phyloP scores from a whole-genome alignment of 2,113 vertebrate species.

The Cephalopholis sonnerati region DNA sequence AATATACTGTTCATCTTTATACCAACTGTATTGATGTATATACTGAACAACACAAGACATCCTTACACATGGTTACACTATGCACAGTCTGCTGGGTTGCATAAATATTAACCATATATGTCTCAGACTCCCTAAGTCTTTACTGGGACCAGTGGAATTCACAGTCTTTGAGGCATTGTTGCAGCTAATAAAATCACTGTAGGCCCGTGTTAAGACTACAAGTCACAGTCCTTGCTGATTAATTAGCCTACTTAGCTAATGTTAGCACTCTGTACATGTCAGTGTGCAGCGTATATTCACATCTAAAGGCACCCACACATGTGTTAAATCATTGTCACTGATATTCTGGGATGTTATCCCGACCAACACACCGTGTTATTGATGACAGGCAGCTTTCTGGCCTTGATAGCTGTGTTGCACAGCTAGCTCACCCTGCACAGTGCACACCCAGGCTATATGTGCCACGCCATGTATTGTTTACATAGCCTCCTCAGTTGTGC shows the following conservation, averaged over 20 bases:
- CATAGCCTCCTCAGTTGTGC: slow-evolving; percentile 63
- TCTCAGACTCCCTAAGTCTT: not conserved
- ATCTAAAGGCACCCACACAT: not conserved
- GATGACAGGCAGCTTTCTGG: slow-evolving; percentile 32
- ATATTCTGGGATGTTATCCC: not conserved
- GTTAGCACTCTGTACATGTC: slow-evolving; percentile 22
- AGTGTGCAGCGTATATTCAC: not conserved
- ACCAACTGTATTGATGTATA: not conserved
- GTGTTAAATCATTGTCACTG: slow-evolving; percentile 12
- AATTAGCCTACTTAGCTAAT: slow-evolving; percentile 48
- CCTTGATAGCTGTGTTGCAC: slow-evolving; percentile 40
- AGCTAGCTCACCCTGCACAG: slow-evolving; percentile 61
- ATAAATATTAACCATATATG: not conserved
- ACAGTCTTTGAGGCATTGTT: slow-evolving; percentile 65
- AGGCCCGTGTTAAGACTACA: slow-evolving; percentile 63
- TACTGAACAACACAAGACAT: not conserved
- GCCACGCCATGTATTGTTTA: slow-evolving; percentile 83
- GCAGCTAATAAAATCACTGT: slow-evolving; percentile 41
- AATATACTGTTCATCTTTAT: not conserved
- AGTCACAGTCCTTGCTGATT: slow-evolving; percentile 43
- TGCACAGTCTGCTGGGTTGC: not conserved
- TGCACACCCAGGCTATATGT: slow-evolving; percentile 68
- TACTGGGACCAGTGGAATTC: not conserved
- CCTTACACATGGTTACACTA: too few species aligned
- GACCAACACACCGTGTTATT: not conserved